Evolutionary conservation across 2,797 vertebrate species (phyloP).

Genomic region (Chaetodon trifasciatus): DNA sequence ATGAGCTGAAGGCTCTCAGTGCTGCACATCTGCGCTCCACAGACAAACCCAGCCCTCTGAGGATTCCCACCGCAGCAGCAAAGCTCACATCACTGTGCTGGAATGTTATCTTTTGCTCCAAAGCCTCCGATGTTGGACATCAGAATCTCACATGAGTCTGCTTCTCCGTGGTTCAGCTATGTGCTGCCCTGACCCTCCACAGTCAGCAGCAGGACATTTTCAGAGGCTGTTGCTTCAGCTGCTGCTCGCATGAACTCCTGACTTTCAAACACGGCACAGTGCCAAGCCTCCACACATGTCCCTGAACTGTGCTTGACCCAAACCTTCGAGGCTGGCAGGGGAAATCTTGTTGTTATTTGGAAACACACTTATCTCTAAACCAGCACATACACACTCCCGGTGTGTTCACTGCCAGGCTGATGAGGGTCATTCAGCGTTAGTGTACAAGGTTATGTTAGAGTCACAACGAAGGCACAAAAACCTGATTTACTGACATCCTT

Average conservation of each 20-base stretch:
- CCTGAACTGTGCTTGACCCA: conserved; percentile 55
- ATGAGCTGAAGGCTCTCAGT: not conserved
- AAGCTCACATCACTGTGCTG: conserved; percentile 62
- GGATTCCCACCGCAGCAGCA: conserved; percentile 44
- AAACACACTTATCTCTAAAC: conserved; percentile 12
- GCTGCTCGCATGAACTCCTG: conserved; percentile 6
- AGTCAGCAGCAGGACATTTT: conserved; percentile 31
- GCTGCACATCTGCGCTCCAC: conserved; percentile 24
- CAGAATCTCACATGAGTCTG: not conserved
- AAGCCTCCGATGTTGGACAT: conserved; percentile 39
- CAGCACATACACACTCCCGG: too few species aligned
- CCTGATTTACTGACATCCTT: conserved; percentile 48
- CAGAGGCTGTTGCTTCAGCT: conserved; percentile 63
- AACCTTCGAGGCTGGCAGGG: not conserved
- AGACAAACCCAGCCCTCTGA: conserved; percentile 23
- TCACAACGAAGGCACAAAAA: conserved; percentile 19
- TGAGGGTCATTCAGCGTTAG: not conserved
- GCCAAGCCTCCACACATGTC: conserved; percentile 9
- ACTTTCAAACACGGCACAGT: not conserved
- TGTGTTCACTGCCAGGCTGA: not conserved
- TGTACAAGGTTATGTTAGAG: not conserved
- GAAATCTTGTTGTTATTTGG: conserved; percentile 4
- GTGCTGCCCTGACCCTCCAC: not conserved
- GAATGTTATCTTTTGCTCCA: conserved; percentile 64
- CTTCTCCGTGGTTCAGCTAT: not conserved